Evolutionary conservation across 1,140 invertebrate species (phyloP).

Genomic region (Solenopsis fugax): DNA sequence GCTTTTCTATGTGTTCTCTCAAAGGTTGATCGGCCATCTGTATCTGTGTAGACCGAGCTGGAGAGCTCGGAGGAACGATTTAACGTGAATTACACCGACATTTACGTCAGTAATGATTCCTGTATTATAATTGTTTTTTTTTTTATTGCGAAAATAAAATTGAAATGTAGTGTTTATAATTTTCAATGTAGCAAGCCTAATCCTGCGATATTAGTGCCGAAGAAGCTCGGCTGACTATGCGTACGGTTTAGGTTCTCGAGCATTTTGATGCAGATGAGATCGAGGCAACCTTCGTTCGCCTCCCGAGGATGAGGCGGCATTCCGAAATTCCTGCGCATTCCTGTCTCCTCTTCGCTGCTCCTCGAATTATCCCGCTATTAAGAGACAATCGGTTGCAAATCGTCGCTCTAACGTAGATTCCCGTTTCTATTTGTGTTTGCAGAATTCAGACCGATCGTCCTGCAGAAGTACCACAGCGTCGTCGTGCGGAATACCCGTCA

Average conservation of each 20-base stretch:
- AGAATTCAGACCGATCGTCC: slow-evolving; percentile 76
- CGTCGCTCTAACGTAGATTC: slow-evolving; percentile 48
- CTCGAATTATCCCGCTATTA: slow-evolving; percentile 25
- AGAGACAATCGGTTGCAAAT: slow-evolving; percentile 36
- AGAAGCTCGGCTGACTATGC: neutral
- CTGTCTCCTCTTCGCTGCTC: neutral
- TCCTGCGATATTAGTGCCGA: neutral
- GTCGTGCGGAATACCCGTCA: slow-evolving; percentile 58
- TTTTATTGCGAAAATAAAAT: neutral
- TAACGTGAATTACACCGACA: neutral
- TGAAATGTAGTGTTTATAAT: neutral
- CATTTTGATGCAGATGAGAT: neutral
- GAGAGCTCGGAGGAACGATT: neutral
- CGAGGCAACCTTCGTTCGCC: neutral
- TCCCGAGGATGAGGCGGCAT: neutral
- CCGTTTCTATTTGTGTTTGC: slow-evolving; percentile 77
- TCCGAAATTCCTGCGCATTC: neutral
- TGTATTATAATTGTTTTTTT: neutral
- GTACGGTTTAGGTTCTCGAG: neutral
- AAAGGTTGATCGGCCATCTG: neutral
- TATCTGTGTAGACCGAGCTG: neutral
- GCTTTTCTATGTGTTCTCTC: neutral
- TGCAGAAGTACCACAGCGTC: slow-evolving; percentile 71
- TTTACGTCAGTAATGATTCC: neutral
- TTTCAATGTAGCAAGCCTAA: neutral